Evolutionary conservation across 2,797 vertebrate genomes (phyloP).

Genomic region (Peromyscus attwateri): DNA sequence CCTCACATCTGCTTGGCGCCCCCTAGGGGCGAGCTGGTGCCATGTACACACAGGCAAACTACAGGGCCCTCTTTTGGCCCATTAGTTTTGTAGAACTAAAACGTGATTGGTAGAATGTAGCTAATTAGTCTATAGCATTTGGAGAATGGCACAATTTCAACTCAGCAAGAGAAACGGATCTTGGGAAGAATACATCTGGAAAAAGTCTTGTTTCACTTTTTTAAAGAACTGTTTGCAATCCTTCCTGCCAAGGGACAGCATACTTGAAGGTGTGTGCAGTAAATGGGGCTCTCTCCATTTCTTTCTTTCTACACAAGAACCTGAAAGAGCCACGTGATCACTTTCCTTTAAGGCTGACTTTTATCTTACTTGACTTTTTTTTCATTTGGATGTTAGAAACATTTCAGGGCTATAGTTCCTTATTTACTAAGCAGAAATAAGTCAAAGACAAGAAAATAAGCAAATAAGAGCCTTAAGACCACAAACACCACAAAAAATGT

Average conservation of each 20-base stretch:
- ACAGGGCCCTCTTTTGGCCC: background rate
- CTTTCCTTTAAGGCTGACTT: conserved; percentile 75
- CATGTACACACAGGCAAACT: background rate
- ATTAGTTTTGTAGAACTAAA: conserved; percentile 65
- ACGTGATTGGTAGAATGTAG: conserved; percentile 68
- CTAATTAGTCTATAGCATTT: conserved; percentile 83
- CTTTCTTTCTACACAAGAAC: conserved; percentile 73
- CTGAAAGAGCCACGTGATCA: conserved; percentile 73
- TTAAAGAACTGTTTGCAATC: conserved; percentile 23
- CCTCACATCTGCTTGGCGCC: background rate
- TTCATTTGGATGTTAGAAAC: conserved; percentile 80
- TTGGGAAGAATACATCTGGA: conserved; percentile 53
- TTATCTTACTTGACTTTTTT: conserved; percentile 55
- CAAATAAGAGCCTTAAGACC: conserved; percentile 28
- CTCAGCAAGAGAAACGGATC: conserved; percentile 65
- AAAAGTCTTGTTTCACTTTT: conserved; percentile 71
- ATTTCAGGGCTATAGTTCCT: conserved; percentile 66
- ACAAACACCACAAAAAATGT: conserved; percentile 74
- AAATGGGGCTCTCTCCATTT: conserved; percentile 69
- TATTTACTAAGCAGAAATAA: conserved; percentile 60
- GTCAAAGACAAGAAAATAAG: conserved; percentile 44
- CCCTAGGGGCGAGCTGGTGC: background rate
- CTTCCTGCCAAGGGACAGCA: conserved; percentile 44
- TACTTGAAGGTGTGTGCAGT: conserved; percentile 58
- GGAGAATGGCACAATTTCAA: conserved; percentile 79